These are phyloP conservation scores for Naso thynnoides DNA, from an alignment of 2,797 vertebrate species.

Conservation along the genomic window DNA sequence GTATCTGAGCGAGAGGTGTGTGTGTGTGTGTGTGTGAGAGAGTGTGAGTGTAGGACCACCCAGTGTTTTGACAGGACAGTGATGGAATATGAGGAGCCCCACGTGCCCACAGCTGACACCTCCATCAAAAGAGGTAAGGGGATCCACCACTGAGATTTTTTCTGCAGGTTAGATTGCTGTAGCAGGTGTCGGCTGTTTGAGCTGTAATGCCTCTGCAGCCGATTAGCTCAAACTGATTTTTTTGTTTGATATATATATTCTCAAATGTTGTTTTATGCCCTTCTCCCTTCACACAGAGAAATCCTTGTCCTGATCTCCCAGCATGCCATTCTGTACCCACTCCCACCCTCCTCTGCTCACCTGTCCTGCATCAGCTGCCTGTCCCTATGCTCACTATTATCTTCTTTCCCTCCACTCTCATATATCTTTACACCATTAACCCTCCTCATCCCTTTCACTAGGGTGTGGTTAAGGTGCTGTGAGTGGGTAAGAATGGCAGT, in stretches of 20 bases:
- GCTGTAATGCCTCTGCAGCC: not conserved
- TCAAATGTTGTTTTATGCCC: not conserved
- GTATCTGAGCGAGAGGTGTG: conserved; percentile 5
- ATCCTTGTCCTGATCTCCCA: conserved; percentile 26
- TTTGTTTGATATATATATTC: not conserved
- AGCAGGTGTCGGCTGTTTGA: not conserved
- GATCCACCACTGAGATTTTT: conserved; percentile 18
- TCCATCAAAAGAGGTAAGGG: conserved; percentile 73
- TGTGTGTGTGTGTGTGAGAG: conserved; percentile 7
- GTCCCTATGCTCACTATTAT: conserved; percentile 29
- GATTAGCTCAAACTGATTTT: not conserved
- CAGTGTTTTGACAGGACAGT: conserved; percentile 63
- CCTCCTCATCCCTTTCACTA: conserved; percentile 55
- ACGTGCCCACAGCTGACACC: conserved; percentile 60
- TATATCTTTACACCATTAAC: conserved; percentile 61
- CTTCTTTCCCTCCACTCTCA: conserved; percentile 40
- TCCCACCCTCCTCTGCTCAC: conserved; percentile 10
- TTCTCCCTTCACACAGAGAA: not conserved
- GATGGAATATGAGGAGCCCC: conserved; percentile 81
- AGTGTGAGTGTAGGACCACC: conserved; percentile 47
- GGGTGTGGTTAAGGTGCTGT: conserved; percentile 66
- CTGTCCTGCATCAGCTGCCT: conserved; percentile 15
- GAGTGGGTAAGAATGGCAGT: conserved; percentile 77
- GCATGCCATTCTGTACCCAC: conserved; percentile 24
- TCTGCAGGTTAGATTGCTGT: not conserved